phyloP scores from a whole-genome alignment of 2,113 vertebrate species.

The Percopsis transmontana region DNA sequence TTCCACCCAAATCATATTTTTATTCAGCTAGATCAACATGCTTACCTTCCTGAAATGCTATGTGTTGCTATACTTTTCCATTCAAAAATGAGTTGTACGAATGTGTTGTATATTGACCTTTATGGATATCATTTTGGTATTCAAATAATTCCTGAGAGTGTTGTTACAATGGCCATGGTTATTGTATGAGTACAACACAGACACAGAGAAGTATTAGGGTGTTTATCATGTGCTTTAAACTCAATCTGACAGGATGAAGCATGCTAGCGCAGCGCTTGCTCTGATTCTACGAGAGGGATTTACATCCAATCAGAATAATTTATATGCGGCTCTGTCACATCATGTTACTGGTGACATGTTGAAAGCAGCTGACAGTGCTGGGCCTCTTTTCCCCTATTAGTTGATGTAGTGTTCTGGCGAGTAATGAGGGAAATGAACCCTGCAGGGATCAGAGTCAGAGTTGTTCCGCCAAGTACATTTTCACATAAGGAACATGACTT shows the following conservation, averaged over 20 bases:
- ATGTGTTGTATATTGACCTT: slow-evolving; percentile 10
- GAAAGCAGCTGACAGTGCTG: slow-evolving; percentile 38
- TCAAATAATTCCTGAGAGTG: slow-evolving; percentile 24
- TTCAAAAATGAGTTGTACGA: not conserved
- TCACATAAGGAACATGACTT: no score
- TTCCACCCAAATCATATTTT: not conserved
- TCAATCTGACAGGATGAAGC: slow-evolving; percentile 51
- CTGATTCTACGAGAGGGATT: slow-evolving; percentile 57
- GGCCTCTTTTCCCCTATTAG: slow-evolving; percentile 27
- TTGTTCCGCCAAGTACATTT: no score
- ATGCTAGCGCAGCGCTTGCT: slow-evolving; percentile 37
- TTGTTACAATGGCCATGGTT: slow-evolving; percentile 8
- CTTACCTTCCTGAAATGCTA: not conserved
- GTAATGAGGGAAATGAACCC: slow-evolving; percentile 41
- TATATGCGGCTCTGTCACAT: slow-evolving; percentile 40
- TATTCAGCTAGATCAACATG: not conserved
- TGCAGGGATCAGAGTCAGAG: slow-evolving; percentile 3
- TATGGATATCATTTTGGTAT: slow-evolving; percentile 6
- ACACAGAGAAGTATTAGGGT: slow-evolving; percentile 37
- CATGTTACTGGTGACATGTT: slow-evolving; percentile 42
- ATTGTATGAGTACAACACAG: slow-evolving; percentile 16
- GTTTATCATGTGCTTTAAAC: slow-evolving; percentile 50
- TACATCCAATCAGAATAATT: slow-evolving; percentile 63
- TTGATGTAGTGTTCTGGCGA: slow-evolving; percentile 29
- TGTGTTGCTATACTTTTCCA: not conserved